Percentiles rank a stretch among this genome's conserved stretches.
Evolutionary conservation across 2,888 invertebrate genomes (phyloP).

Genomic region (Cheilosia pagana): DNA sequence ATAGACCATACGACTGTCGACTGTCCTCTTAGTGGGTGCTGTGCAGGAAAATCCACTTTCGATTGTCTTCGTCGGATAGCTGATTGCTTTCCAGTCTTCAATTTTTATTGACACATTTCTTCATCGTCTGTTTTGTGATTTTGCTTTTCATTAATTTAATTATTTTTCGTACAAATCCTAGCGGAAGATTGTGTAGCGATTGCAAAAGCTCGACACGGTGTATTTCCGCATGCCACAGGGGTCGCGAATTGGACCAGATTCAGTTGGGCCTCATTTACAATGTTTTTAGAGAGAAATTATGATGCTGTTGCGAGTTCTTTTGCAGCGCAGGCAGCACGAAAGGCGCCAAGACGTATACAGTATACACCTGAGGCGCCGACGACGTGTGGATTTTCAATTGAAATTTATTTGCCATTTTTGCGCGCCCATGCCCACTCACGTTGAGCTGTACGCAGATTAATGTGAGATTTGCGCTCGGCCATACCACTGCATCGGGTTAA

Average conservation of each 20-base stretch:
- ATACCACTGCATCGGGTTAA: constrained; percentile 50
- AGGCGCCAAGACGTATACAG: constrained; percentile 16
- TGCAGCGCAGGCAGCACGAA: neutral
- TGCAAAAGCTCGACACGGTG: constrained; percentile 17
- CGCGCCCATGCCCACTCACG: constrained; percentile 52
- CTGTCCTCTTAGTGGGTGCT: constrained; percentile 65
- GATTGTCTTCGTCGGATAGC: constrained; percentile 48
- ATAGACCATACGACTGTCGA: too few species aligned
- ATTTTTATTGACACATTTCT: constrained; percentile 75
- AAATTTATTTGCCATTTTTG: constrained; percentile 69
- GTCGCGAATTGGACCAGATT: constrained; percentile 43
- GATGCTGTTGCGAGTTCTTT: constrained; percentile 35
- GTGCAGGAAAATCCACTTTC: constrained; percentile 65
- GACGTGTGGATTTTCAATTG: constrained; percentile 61
- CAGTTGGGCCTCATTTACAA: constrained; percentile 14
- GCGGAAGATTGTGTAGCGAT: constrained; percentile 40
- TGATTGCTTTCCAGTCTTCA: constrained; percentile 72
- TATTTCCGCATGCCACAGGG: constrained; percentile 69
- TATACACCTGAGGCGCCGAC: constrained; percentile 38
- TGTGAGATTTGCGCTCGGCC: constrained; percentile 52
- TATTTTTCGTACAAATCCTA: constrained; percentile 52
- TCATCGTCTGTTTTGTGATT: constrained; percentile 61
- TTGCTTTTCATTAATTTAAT: constrained; percentile 67
- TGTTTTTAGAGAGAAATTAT: constrained; percentile 16
- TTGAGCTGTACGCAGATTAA: constrained; percentile 54